phyloP scores from a whole-genome alignment of 2,888 invertebrate genomes.

The Eupeodes latifasciatus region DNA sequence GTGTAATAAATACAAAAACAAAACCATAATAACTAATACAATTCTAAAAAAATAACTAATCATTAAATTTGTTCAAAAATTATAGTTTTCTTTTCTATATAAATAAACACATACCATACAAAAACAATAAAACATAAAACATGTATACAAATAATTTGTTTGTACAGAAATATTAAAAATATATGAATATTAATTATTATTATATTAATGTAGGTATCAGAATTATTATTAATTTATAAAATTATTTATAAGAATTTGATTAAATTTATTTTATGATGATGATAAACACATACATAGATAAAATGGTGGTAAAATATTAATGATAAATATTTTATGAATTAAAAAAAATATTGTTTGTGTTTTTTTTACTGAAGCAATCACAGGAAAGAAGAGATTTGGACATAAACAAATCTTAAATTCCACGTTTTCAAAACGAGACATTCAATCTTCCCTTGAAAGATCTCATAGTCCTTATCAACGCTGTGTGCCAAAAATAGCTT shows the following conservation, averaged over 20 bases:
- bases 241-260: conserved; percentile 19
- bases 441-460: too few species aligned
- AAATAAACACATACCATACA: not conserved
- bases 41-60: not conserved
- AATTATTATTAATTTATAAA: conserved; percentile 18
- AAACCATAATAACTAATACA: not conserved
- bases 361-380: not conserved
- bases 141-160: conserved; percentile 11
- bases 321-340: conserved; percentile 23
- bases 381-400: too few species aligned
- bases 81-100: not conserved
- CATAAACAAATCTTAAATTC: too few species aligned
- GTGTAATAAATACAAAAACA: not conserved
- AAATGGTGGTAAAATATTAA: conserved; percentile 12
- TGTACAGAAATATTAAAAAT: conserved; percentile 13
- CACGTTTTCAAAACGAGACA: too few species aligned
- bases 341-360: not conserved
- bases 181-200: not conserved
- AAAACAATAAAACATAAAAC: not conserved
- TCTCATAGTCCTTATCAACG: too few species aligned
- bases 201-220: not conserved
- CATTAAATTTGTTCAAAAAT: not conserved
- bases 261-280: conserved; percentile 11
- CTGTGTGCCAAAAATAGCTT: too few species aligned
- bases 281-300: conserved; percentile 5